Percentiles rank a stretch among this genome's conserved stretches.
Conservation (phyloP, 2,888 invertebrate genomes). For the Calephelis perditalis region DNA sequence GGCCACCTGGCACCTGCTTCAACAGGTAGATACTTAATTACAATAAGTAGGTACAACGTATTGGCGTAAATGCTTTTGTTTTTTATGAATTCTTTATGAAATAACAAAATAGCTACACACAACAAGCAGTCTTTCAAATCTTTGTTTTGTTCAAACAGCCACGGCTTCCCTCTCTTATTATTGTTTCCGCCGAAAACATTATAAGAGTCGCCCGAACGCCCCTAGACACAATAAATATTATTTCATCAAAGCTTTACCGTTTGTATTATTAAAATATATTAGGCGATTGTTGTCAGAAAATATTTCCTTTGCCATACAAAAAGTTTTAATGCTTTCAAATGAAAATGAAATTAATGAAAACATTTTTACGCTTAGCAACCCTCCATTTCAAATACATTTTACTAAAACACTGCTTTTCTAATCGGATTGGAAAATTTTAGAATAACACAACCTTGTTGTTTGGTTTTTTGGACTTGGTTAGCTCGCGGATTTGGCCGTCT, state of each 20-base stretch:
- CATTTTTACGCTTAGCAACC: background rate
- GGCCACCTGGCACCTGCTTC: too few species aligned
- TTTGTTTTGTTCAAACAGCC: constrained; percentile 47
- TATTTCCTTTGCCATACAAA: constrained; percentile 1
- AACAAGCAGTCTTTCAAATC: constrained; percentile 42
- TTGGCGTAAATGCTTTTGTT: constrained; percentile 37
- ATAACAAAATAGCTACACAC: constrained; percentile 8
- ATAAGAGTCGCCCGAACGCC: constrained; percentile 30
- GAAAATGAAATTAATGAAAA: constrained; percentile 1
- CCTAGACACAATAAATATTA: constrained; percentile 40
- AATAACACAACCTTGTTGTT: background rate
- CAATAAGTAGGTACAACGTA: constrained; percentile 30
- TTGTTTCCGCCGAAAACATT: constrained; percentile 54
- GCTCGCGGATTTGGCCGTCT: too few species aligned
- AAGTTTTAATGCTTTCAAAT: constrained; percentile 5
- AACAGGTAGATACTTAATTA: background rate
- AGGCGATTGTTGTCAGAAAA: constrained; percentile 4
- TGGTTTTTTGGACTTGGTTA: too few species aligned
- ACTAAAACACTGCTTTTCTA: background rate
- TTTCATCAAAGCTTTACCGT: constrained; percentile 37
- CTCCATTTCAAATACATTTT: background rate
- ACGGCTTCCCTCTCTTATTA: constrained; percentile 49
- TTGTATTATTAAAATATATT: constrained; percentile 28
- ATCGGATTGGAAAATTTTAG: background rate
- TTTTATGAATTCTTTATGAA: constrained; percentile 1